phyloP scores from a whole-genome alignment of 1,140 invertebrate species.

The Diplogasteroides magnus region DNA sequence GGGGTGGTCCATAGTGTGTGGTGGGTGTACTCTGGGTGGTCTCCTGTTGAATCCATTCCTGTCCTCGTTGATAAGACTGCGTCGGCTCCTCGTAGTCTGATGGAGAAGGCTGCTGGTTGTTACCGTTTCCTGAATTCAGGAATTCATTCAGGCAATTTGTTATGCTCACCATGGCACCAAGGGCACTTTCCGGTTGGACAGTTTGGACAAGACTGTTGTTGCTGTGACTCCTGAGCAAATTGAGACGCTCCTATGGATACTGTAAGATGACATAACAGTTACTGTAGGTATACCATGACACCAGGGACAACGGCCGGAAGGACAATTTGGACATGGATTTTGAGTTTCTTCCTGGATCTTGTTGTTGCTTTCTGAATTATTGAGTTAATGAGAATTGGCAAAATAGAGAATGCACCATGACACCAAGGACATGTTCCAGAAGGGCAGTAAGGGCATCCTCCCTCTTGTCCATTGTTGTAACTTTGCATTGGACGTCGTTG shows the following conservation, averaged over 20 bases:
- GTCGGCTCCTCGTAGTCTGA: too few relatives aligned
- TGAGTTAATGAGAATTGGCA: not conserved
- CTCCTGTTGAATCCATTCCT: not conserved
- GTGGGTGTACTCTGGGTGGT: too few relatives aligned
- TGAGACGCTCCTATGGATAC: too few relatives aligned
- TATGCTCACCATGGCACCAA: too few relatives aligned
- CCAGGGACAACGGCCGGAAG: not conserved
- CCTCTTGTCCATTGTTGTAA: not conserved
- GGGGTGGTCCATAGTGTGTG: not conserved
- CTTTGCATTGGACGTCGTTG: not conserved
- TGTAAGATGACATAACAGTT: too few relatives aligned
- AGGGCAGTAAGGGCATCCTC: not conserved
- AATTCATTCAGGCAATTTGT: too few relatives aligned
- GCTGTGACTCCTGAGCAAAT: not conserved
- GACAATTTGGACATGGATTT: not conserved
- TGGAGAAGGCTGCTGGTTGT: too few relatives aligned
- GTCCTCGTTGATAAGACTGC: too few relatives aligned
- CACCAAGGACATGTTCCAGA: not conserved
- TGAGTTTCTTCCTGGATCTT: not conserved
- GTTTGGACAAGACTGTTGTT: not conserved
- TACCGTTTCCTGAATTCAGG: too few relatives aligned
- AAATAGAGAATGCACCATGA: too few relatives aligned
- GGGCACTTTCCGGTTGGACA: too few relatives aligned
- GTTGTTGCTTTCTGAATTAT: not conserved
- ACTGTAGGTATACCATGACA: too few relatives aligned